A percentile compares a stretch with the other conserved stretches of the same genome.
These are phyloP conservation scores for Drosophila pectinifera DNA, from an alignment of 1,140 invertebrate species.

Conservation along the genomic window DNA sequence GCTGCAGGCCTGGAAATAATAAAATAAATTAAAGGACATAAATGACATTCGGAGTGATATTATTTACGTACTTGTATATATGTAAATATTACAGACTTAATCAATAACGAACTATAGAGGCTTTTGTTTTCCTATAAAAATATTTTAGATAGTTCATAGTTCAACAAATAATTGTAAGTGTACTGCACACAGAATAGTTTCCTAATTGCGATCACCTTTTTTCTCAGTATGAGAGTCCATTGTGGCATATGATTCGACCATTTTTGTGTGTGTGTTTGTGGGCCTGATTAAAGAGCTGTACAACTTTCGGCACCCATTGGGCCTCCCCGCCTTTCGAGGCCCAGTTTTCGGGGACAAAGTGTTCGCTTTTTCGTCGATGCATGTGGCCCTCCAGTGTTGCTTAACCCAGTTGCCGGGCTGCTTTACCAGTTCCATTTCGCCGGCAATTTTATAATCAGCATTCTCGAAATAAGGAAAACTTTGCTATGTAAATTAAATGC, in stretches of 20 bases:
- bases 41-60: too few species aligned
- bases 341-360: conserved; percentile 21
- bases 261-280: conserved; percentile 16
- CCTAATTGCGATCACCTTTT: neutral
- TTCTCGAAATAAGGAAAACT: conserved; percentile 70
- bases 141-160: too few species aligned
- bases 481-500: conserved; percentile 83
- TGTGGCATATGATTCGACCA: conserved; percentile 1
- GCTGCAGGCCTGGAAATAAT: neutral
- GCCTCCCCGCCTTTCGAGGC: conserved; percentile 5
- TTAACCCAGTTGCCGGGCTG: conserved; percentile 68
- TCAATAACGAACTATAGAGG: too few species aligned
- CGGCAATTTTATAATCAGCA: conserved; percentile 74
- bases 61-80: too few species aligned
- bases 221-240: neutral
- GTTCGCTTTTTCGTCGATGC: conserved; percentile 46
- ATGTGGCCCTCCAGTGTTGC: conserved; percentile 33
- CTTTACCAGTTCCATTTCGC: conserved; percentile 40
- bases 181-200: neutral
- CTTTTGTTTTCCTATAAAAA: too few species aligned
- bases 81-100: too few species aligned
- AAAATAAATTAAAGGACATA: neutral
- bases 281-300: conserved; percentile 42
- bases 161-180: too few species aligned
- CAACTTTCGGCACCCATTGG: conserved; percentile 43